Evolutionary conservation across 2,113 vertebrate species (phyloP).

Genomic region (Hyperoodon ampullatus): DNA sequence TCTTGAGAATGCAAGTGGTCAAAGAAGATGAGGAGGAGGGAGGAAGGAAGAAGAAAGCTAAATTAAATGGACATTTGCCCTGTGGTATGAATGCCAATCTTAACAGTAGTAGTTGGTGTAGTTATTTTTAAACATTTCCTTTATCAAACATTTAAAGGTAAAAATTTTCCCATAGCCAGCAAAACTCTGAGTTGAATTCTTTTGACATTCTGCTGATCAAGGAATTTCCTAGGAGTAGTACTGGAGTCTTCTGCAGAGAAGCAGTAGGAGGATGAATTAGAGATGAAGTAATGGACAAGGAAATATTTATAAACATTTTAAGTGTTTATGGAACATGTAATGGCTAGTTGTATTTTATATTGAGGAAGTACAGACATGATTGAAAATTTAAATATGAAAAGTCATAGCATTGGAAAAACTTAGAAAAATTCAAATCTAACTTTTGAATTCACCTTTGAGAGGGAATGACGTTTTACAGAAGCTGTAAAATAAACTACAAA

Average conservation of each 20-base stretch:
- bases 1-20: background rate
- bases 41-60: background rate
- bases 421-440: background rate
- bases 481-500: background rate
- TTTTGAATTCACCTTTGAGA: background rate
- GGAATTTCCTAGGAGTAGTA: slow-evolving; percentile 43
- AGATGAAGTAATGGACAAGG: background rate
- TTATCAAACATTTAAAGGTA: slow-evolving; percentile 78
- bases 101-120: slow-evolving; percentile 36
- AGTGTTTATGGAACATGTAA: background rate
- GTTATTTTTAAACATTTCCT: slow-evolving; percentile 75
- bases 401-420: background rate
- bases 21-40: background rate
- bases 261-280: background rate
- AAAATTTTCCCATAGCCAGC: slow-evolving; percentile 56
- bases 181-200: slow-evolving; percentile 63
- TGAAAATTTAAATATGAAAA: background rate
- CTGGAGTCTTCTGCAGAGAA: slow-evolving; percentile 17
- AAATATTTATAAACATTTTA: background rate
- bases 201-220: slow-evolving; percentile 70
- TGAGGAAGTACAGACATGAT: background rate
- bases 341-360: slow-evolving; percentile 2
- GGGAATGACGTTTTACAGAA: background rate
- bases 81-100: background rate
- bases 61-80: slow-evolving; percentile 35